Percentiles rank a stretch among this genome's conserved stretches.
Conservation (phyloP, 2,113 vertebrate species). For the Synodontis membranacea region DNA sequence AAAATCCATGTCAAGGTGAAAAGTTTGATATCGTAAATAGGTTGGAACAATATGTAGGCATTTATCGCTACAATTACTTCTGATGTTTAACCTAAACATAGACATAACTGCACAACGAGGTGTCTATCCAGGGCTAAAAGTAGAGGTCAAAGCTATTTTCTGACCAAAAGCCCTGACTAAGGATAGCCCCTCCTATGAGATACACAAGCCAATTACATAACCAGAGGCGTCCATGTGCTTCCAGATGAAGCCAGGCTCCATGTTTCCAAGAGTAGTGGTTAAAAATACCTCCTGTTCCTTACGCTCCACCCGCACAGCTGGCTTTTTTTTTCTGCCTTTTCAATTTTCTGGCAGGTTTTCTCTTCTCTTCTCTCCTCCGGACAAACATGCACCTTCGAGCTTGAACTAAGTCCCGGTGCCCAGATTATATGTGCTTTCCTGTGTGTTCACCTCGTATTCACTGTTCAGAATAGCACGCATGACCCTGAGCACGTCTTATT, state of each 20-base stretch:
- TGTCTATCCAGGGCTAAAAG: slow-evolving; percentile 17
- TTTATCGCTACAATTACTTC: neutral
- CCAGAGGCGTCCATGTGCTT: slow-evolving; percentile 42
- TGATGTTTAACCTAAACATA: slow-evolving; percentile 8
- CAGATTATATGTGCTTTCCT: neutral
- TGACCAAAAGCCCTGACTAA: slow-evolving; percentile 50
- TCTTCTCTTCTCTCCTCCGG: slow-evolving; percentile 38
- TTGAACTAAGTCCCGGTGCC: slow-evolving; percentile 54
- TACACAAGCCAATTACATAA: slow-evolving; percentile 24
- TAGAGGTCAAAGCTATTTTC: slow-evolving; percentile 37
- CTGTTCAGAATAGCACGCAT: neutral
- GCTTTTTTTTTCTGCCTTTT: neutral
- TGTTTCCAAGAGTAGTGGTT: slow-evolving; percentile 32
- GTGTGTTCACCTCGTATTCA: neutral
- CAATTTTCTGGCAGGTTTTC: slow-evolving; percentile 29
- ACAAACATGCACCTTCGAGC: slow-evolving; percentile 47
- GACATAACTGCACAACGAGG: slow-evolving; percentile 39
- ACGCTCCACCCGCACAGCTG: slow-evolving; percentile 16
- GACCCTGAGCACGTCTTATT: slow-evolving; percentile 4
- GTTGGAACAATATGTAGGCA: neutral
- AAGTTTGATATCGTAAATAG: neutral
- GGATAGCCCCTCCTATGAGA: slow-evolving; percentile 6
- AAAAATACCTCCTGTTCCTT: slow-evolving; percentile 46
- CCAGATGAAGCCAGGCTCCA: slow-evolving; percentile 10
- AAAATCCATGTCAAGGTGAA: neutral